Conservation (phyloP, 2,113 vertebrate species). For the Copsychus sechellarum region DNA sequence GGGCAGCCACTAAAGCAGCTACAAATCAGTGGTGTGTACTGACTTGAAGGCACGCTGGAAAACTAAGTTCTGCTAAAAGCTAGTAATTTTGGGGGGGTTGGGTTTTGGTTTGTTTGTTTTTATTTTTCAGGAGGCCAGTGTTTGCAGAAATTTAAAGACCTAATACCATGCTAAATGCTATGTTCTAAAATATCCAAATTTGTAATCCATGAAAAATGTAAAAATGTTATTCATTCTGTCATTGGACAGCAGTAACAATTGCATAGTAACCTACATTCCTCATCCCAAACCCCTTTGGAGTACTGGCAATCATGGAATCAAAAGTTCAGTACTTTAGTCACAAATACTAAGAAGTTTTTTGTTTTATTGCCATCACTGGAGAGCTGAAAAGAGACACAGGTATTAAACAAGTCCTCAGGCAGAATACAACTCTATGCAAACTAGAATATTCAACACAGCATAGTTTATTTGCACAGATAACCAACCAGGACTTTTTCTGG, state of each 20-base stretch:
- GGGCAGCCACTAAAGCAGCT: not conserved
- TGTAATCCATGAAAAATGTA: not conserved
- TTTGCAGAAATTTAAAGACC: not conserved
- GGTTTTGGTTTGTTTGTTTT: no score
- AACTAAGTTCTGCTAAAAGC: not conserved
- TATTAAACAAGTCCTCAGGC: constrained; percentile 20
- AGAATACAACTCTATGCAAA: constrained; percentile 8
- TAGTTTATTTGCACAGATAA: constrained; percentile 57
- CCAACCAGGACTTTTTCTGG: constrained; percentile 20
- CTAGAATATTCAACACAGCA: not conserved
- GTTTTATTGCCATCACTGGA: not conserved
- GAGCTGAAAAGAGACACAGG: not conserved
- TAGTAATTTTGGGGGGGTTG: not conserved
- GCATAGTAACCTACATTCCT: not conserved
- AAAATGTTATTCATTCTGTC: not conserved
- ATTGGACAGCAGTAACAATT: not conserved
- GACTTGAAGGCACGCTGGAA: not conserved
- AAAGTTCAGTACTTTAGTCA: not conserved
- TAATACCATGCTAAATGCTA: not conserved
- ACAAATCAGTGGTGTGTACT: not conserved
- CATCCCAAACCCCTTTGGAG: accelerated
- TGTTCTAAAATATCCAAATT: not conserved
- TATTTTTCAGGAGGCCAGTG: not conserved
- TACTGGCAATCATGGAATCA: not conserved
- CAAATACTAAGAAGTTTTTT: not conserved